phyloP scores from a whole-genome alignment of 2,888 invertebrate species.

The Labia minor region DNA sequence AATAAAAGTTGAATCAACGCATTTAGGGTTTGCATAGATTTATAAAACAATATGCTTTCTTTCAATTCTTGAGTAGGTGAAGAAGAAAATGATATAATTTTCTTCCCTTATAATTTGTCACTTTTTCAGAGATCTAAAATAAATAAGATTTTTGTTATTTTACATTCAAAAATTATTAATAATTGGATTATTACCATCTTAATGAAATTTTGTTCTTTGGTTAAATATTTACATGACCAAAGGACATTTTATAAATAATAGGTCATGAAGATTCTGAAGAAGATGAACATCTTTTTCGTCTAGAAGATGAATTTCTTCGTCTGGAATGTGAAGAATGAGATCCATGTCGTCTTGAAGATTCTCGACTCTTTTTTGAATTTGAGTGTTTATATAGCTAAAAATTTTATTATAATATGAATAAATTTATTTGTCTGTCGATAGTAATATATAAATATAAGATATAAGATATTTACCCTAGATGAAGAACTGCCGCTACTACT shows the following conservation, averaged over 20 bases:
- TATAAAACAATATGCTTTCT: no score
- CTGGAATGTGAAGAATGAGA: not conserved
- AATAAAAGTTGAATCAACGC: no score
- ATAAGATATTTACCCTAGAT: not conserved
- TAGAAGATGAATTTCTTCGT: not conserved
- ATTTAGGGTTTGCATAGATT: no score
- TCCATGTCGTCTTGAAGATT: not conserved
- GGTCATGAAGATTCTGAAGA: not conserved
- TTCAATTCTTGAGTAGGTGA: no score
- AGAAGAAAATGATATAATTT: no score
- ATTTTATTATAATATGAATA: not conserved
- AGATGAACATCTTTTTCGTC: not conserved
- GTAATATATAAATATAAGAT: not conserved
- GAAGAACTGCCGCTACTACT: not conserved
- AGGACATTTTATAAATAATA: not conserved
- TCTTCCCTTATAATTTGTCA: no score
- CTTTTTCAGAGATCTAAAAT: no score
- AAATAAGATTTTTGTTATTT: no score
- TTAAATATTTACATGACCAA: not conserved
- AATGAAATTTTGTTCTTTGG: no score
- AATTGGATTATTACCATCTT: no score
- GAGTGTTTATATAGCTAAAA: not conserved
- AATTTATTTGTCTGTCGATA: not conserved
- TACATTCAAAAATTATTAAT: no score
- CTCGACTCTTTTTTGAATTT: no score